Base-by-base conservation (phyloP, 1,140 invertebrate genomes). In the Muscidifurax raptorellus region DNA sequence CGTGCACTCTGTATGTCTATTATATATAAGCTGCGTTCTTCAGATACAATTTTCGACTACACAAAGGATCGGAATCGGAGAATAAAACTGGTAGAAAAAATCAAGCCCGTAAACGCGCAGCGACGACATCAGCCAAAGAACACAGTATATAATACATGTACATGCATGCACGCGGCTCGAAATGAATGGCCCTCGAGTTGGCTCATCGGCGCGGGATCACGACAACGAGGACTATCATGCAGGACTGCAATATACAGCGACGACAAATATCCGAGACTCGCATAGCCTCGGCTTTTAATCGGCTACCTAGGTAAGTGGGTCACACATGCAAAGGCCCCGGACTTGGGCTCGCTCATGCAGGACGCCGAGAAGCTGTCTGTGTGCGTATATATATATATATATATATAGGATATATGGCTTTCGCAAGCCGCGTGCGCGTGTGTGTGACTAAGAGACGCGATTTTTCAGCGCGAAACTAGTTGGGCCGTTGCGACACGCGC, bases 381-480 rank as follows among this genome's bases (percentile, higher is more conserved):
- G 12, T 12, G 12, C 15, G 47, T 52, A 6, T 52, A 52, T 52
- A 22, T n/a, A n/a, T n/a, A n/a, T n/a, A n/a, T n/a, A n/a, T n/a
- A n/a, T n/a, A n/a, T n/a, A n/a, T n/a, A n/a, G n/a, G n/a, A 13
- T 89, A 88, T 87, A 88, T 87, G 87, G 85, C 78, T 80, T 82
- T 76, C 80, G 85, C 85, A 78, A 76, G 52, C 40, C 36, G 36
- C 7, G 10, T 40, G 36, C 52, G 74, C 84, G 81, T 40, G 36
- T 27, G 25, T 90, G 88, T 91, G 90, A 91, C 91, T 91, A 91
- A 91, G 89, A 91, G 90, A 85, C 88, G 88, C 89, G 87, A 90
- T 91, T 91, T 91, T 92, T 92, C 88, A 74, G 59, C 86, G 87
- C 85, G 82, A 89, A 91, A 91, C 91, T 91, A 90, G 91, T 90